phyloP scores from a whole-genome alignment of 2,113 vertebrate genomes.

The Ploceus nigricollis region DNA sequence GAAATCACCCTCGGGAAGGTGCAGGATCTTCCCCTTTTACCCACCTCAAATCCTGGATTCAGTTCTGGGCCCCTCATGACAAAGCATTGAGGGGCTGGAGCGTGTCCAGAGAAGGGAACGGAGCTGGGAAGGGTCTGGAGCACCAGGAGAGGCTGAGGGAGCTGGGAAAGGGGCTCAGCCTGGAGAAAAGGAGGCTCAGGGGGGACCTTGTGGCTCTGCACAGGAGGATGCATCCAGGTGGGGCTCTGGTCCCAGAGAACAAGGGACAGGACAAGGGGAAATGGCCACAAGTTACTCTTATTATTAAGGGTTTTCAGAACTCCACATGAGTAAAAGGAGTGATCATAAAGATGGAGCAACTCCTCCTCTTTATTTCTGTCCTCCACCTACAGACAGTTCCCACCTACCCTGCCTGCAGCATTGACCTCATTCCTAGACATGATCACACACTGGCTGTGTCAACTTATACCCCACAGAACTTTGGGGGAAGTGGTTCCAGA shows the following conservation, averaged over 20 bases:
- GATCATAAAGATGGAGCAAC: neutral
- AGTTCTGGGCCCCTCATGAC: fast-evolving
- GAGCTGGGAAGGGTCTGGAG: neutral
- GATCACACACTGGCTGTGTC: neutral
- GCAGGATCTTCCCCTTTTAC: neutral
- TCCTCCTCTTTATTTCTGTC: neutral
- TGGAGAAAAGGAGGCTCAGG: neutral
- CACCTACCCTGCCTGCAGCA: neutral
- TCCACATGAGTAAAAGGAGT: neutral
- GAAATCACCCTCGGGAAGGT: neutral
- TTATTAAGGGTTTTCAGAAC: neutral
- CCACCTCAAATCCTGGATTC: neutral
- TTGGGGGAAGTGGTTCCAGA: neutral
- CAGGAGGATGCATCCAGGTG: fast-evolving
- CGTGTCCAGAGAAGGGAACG: fast-evolving
- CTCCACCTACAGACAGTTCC: neutral
- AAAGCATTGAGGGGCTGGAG: neutral
- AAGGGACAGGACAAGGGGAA: neutral
- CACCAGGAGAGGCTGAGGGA: neutral
- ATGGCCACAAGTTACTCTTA: neutral
- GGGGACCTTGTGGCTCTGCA: neutral
- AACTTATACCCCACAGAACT: neutral
- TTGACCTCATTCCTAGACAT: neutral
- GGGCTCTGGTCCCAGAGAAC: neutral
- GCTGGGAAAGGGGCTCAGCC: neutral